Evolutionary conservation across 2,888 invertebrate genomes (phyloP).

Genomic region (Drepanosiphum platanoidis): DNA sequence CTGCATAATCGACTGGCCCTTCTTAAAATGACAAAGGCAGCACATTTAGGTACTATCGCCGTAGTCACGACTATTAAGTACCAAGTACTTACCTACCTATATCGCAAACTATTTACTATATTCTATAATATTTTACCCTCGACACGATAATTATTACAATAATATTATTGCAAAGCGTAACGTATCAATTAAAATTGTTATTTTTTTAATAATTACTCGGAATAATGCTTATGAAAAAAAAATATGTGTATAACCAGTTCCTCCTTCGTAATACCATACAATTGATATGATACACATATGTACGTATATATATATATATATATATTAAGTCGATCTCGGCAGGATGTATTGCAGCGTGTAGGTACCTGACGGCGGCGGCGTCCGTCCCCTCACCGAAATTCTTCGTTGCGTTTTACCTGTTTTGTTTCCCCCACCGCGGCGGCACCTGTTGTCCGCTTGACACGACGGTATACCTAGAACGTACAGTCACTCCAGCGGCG

Average conservation of each 20-base stretch:
- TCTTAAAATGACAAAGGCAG: too few species aligned
- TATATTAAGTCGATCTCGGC: background rate
- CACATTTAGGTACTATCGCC: too few species aligned
- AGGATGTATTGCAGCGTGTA: slow-evolving; percentile 3
- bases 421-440: background rate
- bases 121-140: too few species aligned
- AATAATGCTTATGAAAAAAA: background rate
- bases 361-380: background rate
- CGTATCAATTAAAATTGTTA: slow-evolving; percentile 1
- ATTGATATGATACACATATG: background rate
- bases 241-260: slow-evolving; percentile 11
- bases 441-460: slow-evolving; percentile 10
- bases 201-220: background rate
- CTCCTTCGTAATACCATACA: background rate
- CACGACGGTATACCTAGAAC: background rate
- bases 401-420: slow-evolving; percentile 48
- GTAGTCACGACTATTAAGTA: too few species aligned
- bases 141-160: background rate
- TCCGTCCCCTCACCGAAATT: slow-evolving; percentile 50
- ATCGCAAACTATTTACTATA: too few species aligned
- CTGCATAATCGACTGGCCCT: too few species aligned
- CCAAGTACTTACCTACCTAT: too few species aligned
- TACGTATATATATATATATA: too few species aligned
- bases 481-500: background rate
- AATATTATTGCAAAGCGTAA: background rate